Conservation (phyloP, 2,797 vertebrate species). For the Nasua narica region DNA sequence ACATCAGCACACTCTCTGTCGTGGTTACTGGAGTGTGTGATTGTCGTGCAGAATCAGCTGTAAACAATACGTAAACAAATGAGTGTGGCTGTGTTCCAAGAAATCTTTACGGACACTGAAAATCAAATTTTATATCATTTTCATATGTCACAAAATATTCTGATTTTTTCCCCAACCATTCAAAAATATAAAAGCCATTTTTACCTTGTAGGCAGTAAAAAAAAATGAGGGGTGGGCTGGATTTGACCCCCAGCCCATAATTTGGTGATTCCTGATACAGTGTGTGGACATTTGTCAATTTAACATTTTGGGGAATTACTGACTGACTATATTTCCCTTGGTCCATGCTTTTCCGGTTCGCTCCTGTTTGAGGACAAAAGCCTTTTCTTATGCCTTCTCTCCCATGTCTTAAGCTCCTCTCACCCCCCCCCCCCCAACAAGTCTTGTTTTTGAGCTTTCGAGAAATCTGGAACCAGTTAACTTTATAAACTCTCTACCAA, state of each 20-base stretch:
- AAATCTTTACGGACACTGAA: background rate
- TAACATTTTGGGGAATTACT: background rate
- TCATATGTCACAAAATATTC: background rate
- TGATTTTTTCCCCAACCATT: background rate
- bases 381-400: background rate
- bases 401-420: background rate
- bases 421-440: accelerated
- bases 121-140: background rate
- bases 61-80: background rate
- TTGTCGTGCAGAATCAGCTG: background rate
- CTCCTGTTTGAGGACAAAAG: background rate
- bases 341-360: background rate
- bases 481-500: constrained; percentile 21
- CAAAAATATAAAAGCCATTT: background rate
- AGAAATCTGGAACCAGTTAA: constrained; percentile 49
- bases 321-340: background rate
- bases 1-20: background rate
- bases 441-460: background rate
- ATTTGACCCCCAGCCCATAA: background rate
- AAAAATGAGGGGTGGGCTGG: background rate
- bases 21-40: background rate
- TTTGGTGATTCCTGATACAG: background rate
- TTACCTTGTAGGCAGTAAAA: background rate
- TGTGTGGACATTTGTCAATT: background rate
- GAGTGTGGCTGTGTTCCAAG: background rate